These are phyloP conservation scores for Abrostola triplasia DNA, from an alignment of 2,888 invertebrate species.

Conservation along the genomic window DNA sequence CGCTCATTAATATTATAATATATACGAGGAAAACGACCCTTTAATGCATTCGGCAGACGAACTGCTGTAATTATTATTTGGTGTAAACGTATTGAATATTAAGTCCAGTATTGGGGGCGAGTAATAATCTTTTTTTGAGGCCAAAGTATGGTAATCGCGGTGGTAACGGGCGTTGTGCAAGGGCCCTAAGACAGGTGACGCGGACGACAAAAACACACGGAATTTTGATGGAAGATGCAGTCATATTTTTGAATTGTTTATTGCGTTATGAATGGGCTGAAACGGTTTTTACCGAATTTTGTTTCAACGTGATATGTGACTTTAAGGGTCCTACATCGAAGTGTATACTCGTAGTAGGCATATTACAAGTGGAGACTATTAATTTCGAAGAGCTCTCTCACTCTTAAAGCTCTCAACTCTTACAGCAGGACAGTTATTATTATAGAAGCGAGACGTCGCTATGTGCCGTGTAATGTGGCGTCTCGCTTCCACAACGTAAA, in stretches of 20 bases:
- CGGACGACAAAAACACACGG: slow-evolving; percentile 69
- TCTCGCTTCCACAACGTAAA: too few relatives aligned
- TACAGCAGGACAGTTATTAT: too few relatives aligned
- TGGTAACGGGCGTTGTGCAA: slow-evolving; percentile 69
- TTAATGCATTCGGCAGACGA: slow-evolving; percentile 80
- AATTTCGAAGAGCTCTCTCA: too few relatives aligned
- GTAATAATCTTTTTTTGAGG: slow-evolving; percentile 78
- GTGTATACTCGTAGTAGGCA: not conserved
- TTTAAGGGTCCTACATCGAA: not conserved
- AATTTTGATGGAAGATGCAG: slow-evolving; percentile 73
- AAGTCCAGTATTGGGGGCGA: slow-evolving; percentile 75
- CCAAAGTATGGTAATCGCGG: slow-evolving; percentile 80
- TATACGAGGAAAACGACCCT: slow-evolving; percentile 79
- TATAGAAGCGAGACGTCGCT: too few relatives aligned
- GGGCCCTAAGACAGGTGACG: slow-evolving; percentile 77
- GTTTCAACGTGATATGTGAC: slow-evolving; percentile 9
- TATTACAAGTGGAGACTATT: too few relatives aligned
- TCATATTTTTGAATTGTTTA: slow-evolving; percentile 59
- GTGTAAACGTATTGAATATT: slow-evolving; percentile 87
- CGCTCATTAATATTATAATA: slow-evolving; percentile 80
- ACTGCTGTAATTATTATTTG: slow-evolving; percentile 84
- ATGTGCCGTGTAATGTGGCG: too few relatives aligned
- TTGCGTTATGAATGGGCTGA: slow-evolving; percentile 39
- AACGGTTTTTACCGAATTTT: slow-evolving; percentile 30
- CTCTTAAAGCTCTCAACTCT: too few relatives aligned